These are phyloP conservation scores for Harpagifer antarcticus DNA, from an alignment of 2,797 vertebrate genomes.

Conservation along the genomic window DNA sequence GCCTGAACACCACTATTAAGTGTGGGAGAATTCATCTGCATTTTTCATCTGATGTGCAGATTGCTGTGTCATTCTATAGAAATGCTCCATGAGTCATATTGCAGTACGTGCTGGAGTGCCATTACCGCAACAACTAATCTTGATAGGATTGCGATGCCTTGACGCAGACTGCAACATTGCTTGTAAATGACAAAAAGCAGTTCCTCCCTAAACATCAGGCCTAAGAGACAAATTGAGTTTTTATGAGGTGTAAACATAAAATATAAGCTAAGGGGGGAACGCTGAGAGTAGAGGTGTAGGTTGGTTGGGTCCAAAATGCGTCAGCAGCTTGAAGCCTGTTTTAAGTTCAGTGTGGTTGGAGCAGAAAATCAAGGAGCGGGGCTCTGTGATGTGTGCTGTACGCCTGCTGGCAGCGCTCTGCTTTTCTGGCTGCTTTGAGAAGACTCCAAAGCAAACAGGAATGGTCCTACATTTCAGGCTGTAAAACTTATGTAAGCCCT, in stretches of 20 bases:
- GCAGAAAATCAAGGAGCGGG: constrained; percentile 53
- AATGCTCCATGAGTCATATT: neutral
- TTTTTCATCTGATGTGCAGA: constrained; percentile 34
- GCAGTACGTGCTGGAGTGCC: neutral
- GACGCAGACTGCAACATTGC: constrained; percentile 17
- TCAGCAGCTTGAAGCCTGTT: constrained; percentile 39
- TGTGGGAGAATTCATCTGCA: constrained; percentile 9
- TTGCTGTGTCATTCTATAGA: constrained; percentile 10
- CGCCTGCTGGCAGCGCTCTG: constrained; percentile 65
- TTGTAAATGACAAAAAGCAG: constrained; percentile 44
- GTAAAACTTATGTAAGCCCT: constrained; percentile 63
- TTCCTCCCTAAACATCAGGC: constrained; percentile 27
- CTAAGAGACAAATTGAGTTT: constrained; percentile 37
- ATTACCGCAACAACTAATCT: neutral
- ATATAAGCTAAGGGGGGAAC: constrained; percentile 29
- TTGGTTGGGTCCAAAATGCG: constrained; percentile 19
- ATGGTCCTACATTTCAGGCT: constrained; percentile 49
- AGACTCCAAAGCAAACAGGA: constrained; percentile 77
- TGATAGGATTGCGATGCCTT: constrained; percentile 2
- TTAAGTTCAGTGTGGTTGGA: constrained; percentile 60
- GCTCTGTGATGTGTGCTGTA: constrained; percentile 49
- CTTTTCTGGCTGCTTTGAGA: constrained; percentile 68
- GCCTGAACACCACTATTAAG: neutral
- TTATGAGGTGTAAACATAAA: constrained; percentile 63
- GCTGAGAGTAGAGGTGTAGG: neutral